These are phyloP conservation scores for Drosophila micromelanica DNA, from an alignment of 1,140 invertebrate species.

Conservation along the genomic window DNA sequence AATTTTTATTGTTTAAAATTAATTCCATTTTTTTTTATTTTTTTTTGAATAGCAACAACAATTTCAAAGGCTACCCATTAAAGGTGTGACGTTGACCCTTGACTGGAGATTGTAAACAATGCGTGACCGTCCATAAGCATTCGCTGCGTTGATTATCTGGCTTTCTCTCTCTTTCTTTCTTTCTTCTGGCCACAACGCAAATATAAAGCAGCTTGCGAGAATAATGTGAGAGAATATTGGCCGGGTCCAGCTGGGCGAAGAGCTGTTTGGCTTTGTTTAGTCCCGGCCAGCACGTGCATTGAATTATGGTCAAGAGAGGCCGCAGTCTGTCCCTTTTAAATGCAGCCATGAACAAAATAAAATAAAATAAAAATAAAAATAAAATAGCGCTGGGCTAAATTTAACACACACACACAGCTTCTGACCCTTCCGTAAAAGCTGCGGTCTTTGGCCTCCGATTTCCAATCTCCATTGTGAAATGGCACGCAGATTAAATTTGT, in stretches of 20 bases:
- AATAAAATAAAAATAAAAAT: not conserved
- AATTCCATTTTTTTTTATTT: slow-evolving; percentile 4
- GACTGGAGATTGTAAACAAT: slow-evolving; percentile 5
- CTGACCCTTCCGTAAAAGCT: slow-evolving; percentile 23
- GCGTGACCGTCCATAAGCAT: slow-evolving; percentile 27
- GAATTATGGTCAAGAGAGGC: slow-evolving; percentile 54
- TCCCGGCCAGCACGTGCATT: slow-evolving; percentile 49
- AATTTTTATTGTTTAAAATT: slow-evolving; percentile 6
- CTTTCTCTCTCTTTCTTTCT: slow-evolving; percentile 14
- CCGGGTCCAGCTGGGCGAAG: not conserved
- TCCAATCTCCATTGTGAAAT: slow-evolving; percentile 7
- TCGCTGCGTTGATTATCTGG: slow-evolving; percentile 13
- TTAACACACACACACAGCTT: slow-evolving; percentile 12
- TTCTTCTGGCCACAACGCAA: slow-evolving; percentile 17
- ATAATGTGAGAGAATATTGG: slow-evolving; percentile 20
- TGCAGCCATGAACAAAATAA: not conserved
- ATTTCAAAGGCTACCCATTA: slow-evolving; percentile 13
- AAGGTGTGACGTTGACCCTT: slow-evolving; percentile 40
- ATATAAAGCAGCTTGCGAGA: slow-evolving; percentile 21
- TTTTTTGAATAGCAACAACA: not conserved
- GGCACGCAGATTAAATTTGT: slow-evolving; percentile 69
- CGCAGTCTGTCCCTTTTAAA: slow-evolving; percentile 28
- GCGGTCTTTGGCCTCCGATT: slow-evolving; percentile 11
- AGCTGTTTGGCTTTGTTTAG: slow-evolving; percentile 42
- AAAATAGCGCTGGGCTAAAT: slow-evolving; percentile 1